phyloP scores from a whole-genome alignment of 2,888 invertebrate genomes.

The Pseudococcus viburni region DNA sequence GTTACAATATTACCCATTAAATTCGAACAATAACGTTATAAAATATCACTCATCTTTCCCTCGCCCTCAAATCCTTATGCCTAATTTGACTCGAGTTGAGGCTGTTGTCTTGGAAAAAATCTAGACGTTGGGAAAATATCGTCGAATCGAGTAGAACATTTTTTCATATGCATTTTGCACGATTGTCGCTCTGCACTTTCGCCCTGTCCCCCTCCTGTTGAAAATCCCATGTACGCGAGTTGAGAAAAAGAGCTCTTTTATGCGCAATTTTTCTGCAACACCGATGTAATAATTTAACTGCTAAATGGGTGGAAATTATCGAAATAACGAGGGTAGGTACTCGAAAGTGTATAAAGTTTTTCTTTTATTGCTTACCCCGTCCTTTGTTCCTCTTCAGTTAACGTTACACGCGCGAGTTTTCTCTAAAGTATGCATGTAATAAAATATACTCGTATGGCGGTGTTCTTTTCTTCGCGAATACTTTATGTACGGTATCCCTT shows the following conservation, averaged over 20 bases:
- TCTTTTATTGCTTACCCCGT: slow-evolving; percentile 9
- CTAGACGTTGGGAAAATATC: background rate
- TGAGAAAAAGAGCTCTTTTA: background rate
- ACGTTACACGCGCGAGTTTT: too few species aligned
- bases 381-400: too few species aligned
- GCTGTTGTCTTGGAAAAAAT: background rate
- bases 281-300: slow-evolving; percentile 9
- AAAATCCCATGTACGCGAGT: background rate
- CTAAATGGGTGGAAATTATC: slow-evolving; percentile 17
- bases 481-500: too few species aligned
- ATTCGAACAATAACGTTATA: too few species aligned
- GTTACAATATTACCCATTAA: too few species aligned
- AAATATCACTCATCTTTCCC: background rate
- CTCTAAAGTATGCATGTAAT: too few species aligned
- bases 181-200: background rate
- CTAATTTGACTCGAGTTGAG: background rate
- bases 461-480: too few species aligned
- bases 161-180: background rate
- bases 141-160: background rate
- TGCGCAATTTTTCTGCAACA: background rate
- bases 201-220: background rate
- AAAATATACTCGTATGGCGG: too few species aligned
- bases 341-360: background rate
- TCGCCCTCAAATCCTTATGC: background rate
- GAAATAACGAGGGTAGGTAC: background rate